These are phyloP conservation scores for Chlorops oryzae DNA, from an alignment of 1,140 invertebrate species.

Conservation along the genomic window DNA sequence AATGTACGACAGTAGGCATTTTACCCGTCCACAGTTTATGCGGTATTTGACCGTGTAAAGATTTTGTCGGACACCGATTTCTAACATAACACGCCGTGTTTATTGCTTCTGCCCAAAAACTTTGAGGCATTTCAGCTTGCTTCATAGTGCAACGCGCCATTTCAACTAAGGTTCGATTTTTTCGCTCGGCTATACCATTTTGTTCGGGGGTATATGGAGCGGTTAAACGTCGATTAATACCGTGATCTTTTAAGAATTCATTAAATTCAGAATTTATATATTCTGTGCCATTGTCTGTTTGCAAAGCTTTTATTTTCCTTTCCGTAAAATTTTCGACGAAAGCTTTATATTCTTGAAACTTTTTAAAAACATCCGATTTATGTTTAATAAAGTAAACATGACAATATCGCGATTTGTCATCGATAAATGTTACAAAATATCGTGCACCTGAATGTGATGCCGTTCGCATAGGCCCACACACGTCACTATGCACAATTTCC, in stretches of 20 bases:
- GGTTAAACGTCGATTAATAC: too few relatives aligned
- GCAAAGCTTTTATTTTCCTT: constrained; percentile 20
- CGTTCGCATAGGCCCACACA: too few relatives aligned
- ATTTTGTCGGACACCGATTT: constrained; percentile 23
- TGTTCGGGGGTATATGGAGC: constrained; percentile 41
- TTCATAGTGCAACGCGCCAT: constrained; percentile 31
- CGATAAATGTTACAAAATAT: not conserved
- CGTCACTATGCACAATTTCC: not conserved
- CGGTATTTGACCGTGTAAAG: constrained; percentile 25
- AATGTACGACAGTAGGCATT: constrained; percentile 32
- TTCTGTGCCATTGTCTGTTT: constrained; percentile 44
- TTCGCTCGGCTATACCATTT: constrained; percentile 47
- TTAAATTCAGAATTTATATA: constrained; percentile 33
- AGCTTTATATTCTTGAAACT: too few relatives aligned
- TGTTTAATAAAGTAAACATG: too few relatives aligned
- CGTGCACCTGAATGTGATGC: not conserved
- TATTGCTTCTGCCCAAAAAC: constrained; percentile 25
- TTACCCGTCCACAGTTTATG: constrained; percentile 34
- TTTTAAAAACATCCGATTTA: too few relatives aligned
- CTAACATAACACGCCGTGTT: constrained; percentile 14
- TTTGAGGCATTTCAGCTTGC: constrained; percentile 21
- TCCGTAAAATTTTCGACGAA: too few relatives aligned
- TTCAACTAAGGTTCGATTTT: constrained; percentile 35
- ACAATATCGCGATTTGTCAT: too few relatives aligned
- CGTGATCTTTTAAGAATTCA: constrained; percentile 26